Evolutionary conservation across 2,797 vertebrate genomes (phyloP).

Genomic region (Sebastes umbrosus): DNA sequence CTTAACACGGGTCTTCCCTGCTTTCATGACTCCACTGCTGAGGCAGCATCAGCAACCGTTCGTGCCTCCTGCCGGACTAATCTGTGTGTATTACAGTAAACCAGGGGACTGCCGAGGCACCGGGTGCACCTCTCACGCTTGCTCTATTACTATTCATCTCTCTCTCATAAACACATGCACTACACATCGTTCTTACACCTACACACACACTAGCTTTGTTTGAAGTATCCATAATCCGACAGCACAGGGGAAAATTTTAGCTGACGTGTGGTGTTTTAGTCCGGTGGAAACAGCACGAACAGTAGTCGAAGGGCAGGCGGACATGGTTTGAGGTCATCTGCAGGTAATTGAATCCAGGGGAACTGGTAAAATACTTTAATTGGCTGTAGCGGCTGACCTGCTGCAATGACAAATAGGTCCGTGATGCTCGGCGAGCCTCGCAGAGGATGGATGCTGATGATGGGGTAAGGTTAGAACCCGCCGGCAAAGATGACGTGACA

Average conservation of each 20-base stretch:
- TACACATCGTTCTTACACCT: constrained; percentile 19
- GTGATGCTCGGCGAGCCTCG: constrained; percentile 1
- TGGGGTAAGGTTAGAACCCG: constrained; percentile 46
- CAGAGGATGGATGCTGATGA: constrained; percentile 39
- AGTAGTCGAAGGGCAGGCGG: constrained; percentile 23
- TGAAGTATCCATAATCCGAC: constrained; percentile 24
- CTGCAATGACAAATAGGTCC: constrained; percentile 50
- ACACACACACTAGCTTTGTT: constrained; percentile 9
- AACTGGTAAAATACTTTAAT: constrained; percentile 53
- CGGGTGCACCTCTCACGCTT: constrained; percentile 9
- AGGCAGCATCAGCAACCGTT: constrained; percentile 49
- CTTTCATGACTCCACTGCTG: constrained; percentile 66
- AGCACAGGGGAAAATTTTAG: constrained; percentile 19
- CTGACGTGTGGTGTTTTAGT: constrained; percentile 38
- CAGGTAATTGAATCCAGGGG: constrained; percentile 62
- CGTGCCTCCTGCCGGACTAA: constrained; percentile 4
- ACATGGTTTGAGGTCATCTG: constrained; percentile 52
- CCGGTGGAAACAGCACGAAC: constrained; percentile 1
- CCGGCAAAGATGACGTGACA: constrained; percentile 65
- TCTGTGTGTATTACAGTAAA: constrained; percentile 50
- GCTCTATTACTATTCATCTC: constrained; percentile 38
- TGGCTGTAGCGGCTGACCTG: constrained; percentile 31
- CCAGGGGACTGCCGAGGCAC: background rate
- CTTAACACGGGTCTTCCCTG: constrained; percentile 57
- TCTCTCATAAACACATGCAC: background rate